Conservation (phyloP, 2,797 vertebrate genomes). For the Lutjanus argentimaculatus region DNA sequence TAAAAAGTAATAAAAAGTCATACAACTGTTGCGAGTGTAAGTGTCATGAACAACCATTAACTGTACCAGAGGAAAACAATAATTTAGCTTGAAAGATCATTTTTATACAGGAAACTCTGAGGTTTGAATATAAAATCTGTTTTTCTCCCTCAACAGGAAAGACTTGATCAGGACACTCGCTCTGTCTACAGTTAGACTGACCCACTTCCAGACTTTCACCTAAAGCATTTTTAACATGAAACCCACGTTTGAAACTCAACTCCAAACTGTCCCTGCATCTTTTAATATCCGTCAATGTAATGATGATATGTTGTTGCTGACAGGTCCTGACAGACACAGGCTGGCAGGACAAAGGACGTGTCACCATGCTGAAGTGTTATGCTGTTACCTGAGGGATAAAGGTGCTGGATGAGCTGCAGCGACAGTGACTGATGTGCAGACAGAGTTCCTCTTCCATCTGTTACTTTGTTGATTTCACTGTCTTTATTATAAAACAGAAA, state of each 20-base stretch:
- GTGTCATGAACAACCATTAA: neutral
- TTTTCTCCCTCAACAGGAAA: neutral
- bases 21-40: neutral
- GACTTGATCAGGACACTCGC: neutral
- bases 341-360: conserved; percentile 35
- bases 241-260: conserved; percentile 33
- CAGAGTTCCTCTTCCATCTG: neutral
- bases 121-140: neutral
- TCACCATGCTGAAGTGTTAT: neutral
- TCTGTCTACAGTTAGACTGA: neutral
- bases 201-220: conserved; percentile 43
- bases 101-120: neutral
- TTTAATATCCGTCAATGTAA: conserved; percentile 30
- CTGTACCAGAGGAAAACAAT: neutral
- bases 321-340: conserved; percentile 19
- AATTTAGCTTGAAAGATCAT: neutral
- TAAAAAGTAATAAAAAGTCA: too few species aligned
- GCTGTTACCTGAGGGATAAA: conserved; percentile 18
- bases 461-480: neutral
- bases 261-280: neutral
- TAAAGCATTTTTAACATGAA: conserved; percentile 31
- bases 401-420: neutral
- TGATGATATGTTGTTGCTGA: conserved; percentile 37
- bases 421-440: neutral
- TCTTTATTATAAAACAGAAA: neutral